phyloP scores from a whole-genome alignment of 2,113 vertebrate species.

The Mystacornis crossleyi region DNA sequence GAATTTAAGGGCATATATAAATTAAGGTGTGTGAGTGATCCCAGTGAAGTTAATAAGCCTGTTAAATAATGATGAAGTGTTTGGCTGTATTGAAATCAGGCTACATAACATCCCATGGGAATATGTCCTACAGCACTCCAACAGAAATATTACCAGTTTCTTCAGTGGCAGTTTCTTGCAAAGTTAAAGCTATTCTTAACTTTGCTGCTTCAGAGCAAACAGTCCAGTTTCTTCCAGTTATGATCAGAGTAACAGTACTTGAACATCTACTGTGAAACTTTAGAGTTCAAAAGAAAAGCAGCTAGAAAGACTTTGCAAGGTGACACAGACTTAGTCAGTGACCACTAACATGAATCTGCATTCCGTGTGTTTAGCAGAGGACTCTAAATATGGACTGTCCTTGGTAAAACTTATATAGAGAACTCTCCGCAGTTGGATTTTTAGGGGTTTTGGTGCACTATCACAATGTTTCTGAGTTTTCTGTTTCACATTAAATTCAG shows the following conservation, averaged over 20 bases:
- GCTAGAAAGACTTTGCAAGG: not conserved
- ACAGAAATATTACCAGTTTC: not conserved
- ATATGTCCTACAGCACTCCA: not conserved
- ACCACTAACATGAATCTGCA: not conserved
- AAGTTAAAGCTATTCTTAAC: conserved; percentile 12
- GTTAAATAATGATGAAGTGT: conserved; percentile 11
- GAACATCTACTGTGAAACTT: not conserved
- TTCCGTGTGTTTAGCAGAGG: not conserved
- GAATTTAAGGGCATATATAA: conserved; percentile 5
- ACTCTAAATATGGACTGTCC: not conserved
- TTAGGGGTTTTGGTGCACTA: not conserved
- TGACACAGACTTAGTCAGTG: not conserved
- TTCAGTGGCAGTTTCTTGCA: not conserved
- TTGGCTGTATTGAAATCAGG: conserved; percentile 13
- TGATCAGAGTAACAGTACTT: not conserved
- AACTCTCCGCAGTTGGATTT: not conserved
- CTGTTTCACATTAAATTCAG: not conserved
- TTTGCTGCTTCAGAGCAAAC: not conserved
- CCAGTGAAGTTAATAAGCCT: not conserved
- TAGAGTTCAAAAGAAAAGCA: not conserved
- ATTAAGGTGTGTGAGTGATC: conserved; percentile 4
- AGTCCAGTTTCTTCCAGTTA: not conserved
- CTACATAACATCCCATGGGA: not conserved
- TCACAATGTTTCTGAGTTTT: not conserved
- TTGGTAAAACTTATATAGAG: not conserved